phyloP scores from a whole-genome alignment of 2,888 invertebrate species.

The Arctia plantaginis region DNA sequence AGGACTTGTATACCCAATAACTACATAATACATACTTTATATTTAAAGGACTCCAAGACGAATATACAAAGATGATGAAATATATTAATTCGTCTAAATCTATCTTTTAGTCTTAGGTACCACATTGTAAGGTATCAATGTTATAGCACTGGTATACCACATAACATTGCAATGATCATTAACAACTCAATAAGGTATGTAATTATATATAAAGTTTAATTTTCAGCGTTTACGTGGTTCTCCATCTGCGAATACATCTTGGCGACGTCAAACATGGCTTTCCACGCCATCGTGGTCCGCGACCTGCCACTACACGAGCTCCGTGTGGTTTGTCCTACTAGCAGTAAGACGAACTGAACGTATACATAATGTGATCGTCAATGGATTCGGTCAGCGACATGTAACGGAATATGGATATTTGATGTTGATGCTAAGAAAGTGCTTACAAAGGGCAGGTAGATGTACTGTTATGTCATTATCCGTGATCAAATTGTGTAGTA shows the following conservation, averaged over 20 bases:
- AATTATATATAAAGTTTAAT: background rate
- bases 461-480: constrained; percentile 21
- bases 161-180: background rate
- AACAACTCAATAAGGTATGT: background rate
- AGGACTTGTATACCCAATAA: no score
- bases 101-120: no score
- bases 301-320: constrained; percentile 95
- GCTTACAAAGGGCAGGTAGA: constrained; percentile 16
- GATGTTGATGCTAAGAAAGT: constrained; percentile 29
- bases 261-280: constrained; percentile 96
- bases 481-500: constrained; percentile 14
- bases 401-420: constrained; percentile 50
- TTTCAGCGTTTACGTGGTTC: constrained; percentile 97
- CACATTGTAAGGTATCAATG: no score
- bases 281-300: constrained; percentile 94
- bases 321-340: constrained; percentile 87
- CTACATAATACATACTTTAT: background rate
- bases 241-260: constrained; percentile 97
- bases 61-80: background rate
- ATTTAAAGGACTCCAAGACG: background rate
- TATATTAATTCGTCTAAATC: background rate
- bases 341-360: constrained; percentile 76
- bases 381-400: constrained; percentile 44
- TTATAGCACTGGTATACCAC: no score
- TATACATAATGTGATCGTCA: constrained; percentile 46